A percentile compares a stretch with the other conserved stretches of the same genome.
Evolutionary conservation across 2,113 vertebrate genomes (phyloP).

Genomic region (Noctilio leporinus): DNA sequence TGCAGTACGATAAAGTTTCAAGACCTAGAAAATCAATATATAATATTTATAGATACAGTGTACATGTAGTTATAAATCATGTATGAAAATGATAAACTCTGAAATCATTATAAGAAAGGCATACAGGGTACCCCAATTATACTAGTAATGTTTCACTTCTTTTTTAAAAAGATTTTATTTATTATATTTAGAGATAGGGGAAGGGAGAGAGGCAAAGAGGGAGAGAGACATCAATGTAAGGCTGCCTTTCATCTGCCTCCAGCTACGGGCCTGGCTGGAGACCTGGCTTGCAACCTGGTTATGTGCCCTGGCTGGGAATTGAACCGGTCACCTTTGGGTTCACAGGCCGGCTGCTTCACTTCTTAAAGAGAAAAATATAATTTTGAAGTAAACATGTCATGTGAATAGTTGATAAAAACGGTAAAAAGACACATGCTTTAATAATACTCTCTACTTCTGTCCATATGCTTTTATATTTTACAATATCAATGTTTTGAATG

Average conservation of each 20-base stretch:
- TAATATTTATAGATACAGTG: background rate
- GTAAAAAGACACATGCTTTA: background rate
- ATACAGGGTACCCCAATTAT: background rate
- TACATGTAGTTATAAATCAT: background rate
- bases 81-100: background rate
- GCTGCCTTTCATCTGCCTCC: too few species aligned
- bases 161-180: too few species aligned
- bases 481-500: background rate
- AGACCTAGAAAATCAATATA: background rate
- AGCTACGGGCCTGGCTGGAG: too few species aligned
- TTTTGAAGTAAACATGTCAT: constrained; percentile 21
- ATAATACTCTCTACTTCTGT: background rate
- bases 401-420: constrained; percentile 1
- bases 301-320: too few species aligned
- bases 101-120: background rate
- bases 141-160: background rate
- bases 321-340: too few species aligned
- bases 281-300: too few species aligned
- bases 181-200: too few species aligned
- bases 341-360: too few species aligned
- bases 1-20: constrained; percentile 11
- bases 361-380: constrained; percentile 14
- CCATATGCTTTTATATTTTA: background rate
- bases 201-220: too few species aligned
- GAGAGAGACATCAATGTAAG: too few species aligned